Base-by-base conservation (phyloP, 2,113 vertebrate species). In the Cynoglossus semilaevis region DNA sequence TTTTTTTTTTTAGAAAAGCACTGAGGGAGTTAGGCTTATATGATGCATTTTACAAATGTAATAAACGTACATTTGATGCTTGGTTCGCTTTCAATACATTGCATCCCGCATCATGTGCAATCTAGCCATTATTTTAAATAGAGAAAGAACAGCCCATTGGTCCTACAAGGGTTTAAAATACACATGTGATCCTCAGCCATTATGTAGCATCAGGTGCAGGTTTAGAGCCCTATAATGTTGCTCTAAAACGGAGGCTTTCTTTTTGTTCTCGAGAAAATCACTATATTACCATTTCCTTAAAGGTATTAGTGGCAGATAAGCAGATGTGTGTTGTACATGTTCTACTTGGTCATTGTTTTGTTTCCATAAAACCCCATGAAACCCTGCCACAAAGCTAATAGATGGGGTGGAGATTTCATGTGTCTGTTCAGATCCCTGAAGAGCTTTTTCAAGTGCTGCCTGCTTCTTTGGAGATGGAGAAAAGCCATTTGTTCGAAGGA, bases 311-410 rank as follows among this genome's bases (percentile, higher is more conserved):
- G 74, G 22, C 22, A 29, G 79, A 83, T 88, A 77, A 77, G 82
- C 64, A 81, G 78, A 72, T 36, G 41, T 76, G 58, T 58, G 22
- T 77, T 70, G 76, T 81, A 29, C 84, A 54, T 83, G 79, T 87
- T 78, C 73, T 81, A 77, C 81, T 81, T 59, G 70, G 81, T 72
- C 79, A 72, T 85, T 87, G 86, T 84, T 89, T 86, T 87, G 83
- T 89, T 87, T 88, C 82, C 75, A 67, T 82, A 85, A 84, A 81
- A 78, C 59, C 75, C 66, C 67, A 66, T 76, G 79, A 84, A 89
- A 94, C 62, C 76, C 72, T 61, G 64, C 52, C 91, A 92, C 92
- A 91, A 93, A 87, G 80, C 84, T 86, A 88, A 85, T 77, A 80
- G 79, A 84, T 6, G 51, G 77, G 90, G 87, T 54, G 64, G 88